Base-by-base conservation (phyloP, 1,140 invertebrate genomes). In the Nasonia giraulti region DNA sequence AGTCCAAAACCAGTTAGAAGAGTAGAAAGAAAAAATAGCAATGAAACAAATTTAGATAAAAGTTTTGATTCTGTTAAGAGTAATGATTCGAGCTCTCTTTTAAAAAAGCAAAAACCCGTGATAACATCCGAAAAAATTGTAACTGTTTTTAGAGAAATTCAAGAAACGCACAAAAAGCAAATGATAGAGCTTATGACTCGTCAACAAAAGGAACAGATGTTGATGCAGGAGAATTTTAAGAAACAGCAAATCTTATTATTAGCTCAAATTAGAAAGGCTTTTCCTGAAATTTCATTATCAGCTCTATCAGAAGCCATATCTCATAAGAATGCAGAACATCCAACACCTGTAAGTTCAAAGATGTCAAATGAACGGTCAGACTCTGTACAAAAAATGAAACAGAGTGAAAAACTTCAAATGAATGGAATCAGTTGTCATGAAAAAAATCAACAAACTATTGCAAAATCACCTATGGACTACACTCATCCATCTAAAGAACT, bases 171-270 rank as follows among this genome's bases (percentile, higher is more conserved):
- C 85, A 92, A 94, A n/a, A 91, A 92, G 44, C 93, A 95, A 89
- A 94, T 95, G 94, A 89, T 90, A 0, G 93, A 92, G 62, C 87
- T 95, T 73, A 90, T 95, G 6, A 92, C 93, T 77, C 94, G 94
- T 62, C 95, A 95, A 87, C 93, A 94, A 81, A 93, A 91, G 14
- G 95, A 95, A 87, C 94, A 95, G 86, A 88, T 93, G 23, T 88
- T 93, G 3, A 90, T 95, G 69, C 94, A 95, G 86, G 93, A 95
- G 86, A 92, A 94, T 47, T 95, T 95, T 88, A 94, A 95, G 82
- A 94, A 94, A 69, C 95, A 95, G 86, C 95, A 95, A 85, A 92
- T 93, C 83, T 89, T 94, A 80, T 87, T 95, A 27, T 90, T 95
- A 69, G 92, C 91, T 20, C 94, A 95, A 86, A 92, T 95, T 50